These are phyloP conservation scores for Polietes domitor DNA, from an alignment of 2,888 invertebrate species.

Conservation along the genomic window DNA sequence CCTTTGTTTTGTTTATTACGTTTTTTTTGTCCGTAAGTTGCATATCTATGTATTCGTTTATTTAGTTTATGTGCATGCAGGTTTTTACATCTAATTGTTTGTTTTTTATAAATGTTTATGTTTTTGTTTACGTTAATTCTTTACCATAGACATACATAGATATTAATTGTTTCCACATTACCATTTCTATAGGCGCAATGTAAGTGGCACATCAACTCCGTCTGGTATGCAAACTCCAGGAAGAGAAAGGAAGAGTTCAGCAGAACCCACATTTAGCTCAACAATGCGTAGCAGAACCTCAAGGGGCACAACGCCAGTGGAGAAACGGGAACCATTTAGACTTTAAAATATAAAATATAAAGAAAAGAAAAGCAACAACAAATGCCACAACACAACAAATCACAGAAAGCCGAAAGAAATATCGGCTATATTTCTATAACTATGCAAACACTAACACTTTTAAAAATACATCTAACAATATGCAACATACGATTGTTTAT, in stretches of 20 bases:
- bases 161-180: slow-evolving; percentile 27
- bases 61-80: slow-evolving; percentile 7
- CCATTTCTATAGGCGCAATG: slow-evolving; percentile 75
- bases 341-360: slow-evolving; percentile 81
- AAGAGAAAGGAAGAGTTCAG: slow-evolving; percentile 79
- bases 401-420: not conserved
- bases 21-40: too few relatives aligned
- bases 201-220: slow-evolving; percentile 80
- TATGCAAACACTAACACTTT: slow-evolving; percentile 57
- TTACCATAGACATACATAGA: slow-evolving; percentile 19
- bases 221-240: slow-evolving; percentile 81
- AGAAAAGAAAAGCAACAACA: slow-evolving; percentile 63
- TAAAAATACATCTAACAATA: slow-evolving; percentile 41
- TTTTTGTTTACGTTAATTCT: not conserved
- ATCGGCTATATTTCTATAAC: slow-evolving; percentile 28
- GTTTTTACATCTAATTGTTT: not conserved
- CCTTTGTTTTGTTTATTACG: too few relatives aligned
- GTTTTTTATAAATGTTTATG: slow-evolving; percentile 8
- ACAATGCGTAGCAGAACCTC: slow-evolving; percentile 78
- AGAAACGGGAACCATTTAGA: slow-evolving; percentile 87
- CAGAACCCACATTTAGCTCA: slow-evolving; percentile 78
- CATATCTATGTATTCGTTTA: not conserved
- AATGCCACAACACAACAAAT: slow-evolving; percentile 64
- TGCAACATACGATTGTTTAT: not conserved
- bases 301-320: slow-evolving; percentile 80